Evolutionary conservation across 1,140 invertebrate species (phyloP).

Genomic region (Zaprionus lachaisei): DNA sequence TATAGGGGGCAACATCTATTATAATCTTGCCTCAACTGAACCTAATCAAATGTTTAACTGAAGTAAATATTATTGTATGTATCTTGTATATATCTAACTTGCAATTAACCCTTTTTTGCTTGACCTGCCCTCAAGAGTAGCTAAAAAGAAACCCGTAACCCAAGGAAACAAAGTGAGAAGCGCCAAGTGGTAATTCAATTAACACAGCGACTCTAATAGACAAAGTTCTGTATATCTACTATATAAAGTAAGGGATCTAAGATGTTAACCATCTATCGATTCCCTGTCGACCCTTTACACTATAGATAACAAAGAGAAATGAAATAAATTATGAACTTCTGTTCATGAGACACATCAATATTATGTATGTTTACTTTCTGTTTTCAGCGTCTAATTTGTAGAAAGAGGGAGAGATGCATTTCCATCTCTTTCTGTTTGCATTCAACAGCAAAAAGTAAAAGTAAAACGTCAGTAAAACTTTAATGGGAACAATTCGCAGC

Average conservation of each 20-base stretch:
- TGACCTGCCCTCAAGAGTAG: background rate
- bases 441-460: conserved; percentile 21
- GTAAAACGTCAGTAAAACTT: background rate
- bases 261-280: background rate
- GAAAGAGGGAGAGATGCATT: background rate
- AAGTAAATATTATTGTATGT: background rate
- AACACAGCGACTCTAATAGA: conserved; percentile 59
- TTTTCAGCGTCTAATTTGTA: background rate
- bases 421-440: background rate
- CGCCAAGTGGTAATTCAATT: conserved; percentile 67
- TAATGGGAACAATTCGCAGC: conserved; percentile 13
- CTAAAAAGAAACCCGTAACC: conserved; percentile 20
- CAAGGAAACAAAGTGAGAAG: conserved; percentile 25
- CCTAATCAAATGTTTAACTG: background rate
- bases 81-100: background rate
- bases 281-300: background rate
- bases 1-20: background rate
- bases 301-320: background rate
- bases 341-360: background rate
- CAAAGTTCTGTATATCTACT: background rate
- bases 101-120: conserved; percentile 25
- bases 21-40: background rate
- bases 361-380: background rate
- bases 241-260: background rate
- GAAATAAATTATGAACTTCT: background rate